phyloP scores from a whole-genome alignment of 2,888 invertebrate genomes.

The Protophormia terraenovae region DNA sequence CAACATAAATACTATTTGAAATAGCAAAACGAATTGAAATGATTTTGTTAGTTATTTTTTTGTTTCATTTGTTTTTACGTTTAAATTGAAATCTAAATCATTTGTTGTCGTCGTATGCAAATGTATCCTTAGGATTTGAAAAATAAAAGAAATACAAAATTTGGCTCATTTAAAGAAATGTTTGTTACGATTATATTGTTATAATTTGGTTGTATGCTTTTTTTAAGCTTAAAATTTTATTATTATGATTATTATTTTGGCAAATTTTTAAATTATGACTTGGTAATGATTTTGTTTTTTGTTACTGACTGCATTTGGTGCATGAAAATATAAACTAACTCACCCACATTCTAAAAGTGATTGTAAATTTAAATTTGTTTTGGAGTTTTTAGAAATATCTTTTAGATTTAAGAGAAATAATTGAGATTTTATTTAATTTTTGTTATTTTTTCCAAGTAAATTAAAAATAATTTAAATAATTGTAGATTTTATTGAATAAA shows the following conservation, averaged over 20 bases:
- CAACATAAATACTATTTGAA: slow-evolving; percentile 60
- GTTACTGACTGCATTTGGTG: not conserved
- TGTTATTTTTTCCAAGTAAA: not conserved
- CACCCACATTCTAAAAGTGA: slow-evolving; percentile 66
- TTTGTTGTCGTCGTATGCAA: slow-evolving; percentile 55
- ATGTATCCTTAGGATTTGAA: slow-evolving; percentile 60
- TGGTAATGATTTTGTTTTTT: slow-evolving; percentile 50
- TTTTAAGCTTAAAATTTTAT: slow-evolving; percentile 2
- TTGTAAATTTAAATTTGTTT: slow-evolving; percentile 37
- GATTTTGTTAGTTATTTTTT: too few species aligned
- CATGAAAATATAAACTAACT: too few species aligned
- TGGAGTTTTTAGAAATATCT: not conserved
- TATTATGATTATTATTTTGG: slow-evolving; percentile 50
- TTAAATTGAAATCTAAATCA: slow-evolving; percentile 65
- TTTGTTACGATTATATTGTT: slow-evolving; percentile 2
- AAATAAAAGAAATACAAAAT: slow-evolving; percentile 17
- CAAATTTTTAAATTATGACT: slow-evolving; percentile 64
- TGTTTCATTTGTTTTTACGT: too few species aligned
- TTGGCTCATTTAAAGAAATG: slow-evolving; percentile 41
- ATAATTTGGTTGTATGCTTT: slow-evolving; percentile 9
- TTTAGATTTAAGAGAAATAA: not conserved
- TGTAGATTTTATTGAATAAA: not conserved
- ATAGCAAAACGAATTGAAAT: slow-evolving; percentile 51
- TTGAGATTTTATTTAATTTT: not conserved
- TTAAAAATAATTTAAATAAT: not conserved